Base-by-base conservation (phyloP, 1,140 invertebrate species). In the Penaeus chinensis region DNA sequence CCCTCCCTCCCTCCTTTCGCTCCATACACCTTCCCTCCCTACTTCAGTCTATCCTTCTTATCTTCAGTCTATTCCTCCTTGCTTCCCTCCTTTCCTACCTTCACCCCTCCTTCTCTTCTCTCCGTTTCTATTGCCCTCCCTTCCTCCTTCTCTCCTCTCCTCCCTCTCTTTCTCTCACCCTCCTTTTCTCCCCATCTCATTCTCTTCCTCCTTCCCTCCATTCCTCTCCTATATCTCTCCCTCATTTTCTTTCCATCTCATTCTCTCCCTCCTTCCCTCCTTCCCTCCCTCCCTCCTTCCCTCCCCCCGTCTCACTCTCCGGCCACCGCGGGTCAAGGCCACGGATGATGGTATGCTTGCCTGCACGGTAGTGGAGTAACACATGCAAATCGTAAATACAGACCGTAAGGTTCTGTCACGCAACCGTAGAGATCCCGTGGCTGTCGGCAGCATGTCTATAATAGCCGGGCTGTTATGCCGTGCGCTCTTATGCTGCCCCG, bases 171-270 rank as follows among this genome's bases (percentile, higher is more conserved):
- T 16, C 66, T 71, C 66, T 7, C 22, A n/a, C 22, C 32, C 66
- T 71, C 22, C 18, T 18, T 71, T 32, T 16, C 66, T n/a, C n/a
- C 16, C 4, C 4, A 10, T 8, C 19, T 13, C n/a, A 7, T 24
- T 54, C n/a, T 20, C 24, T 63, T 27, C 24, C 61, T 62, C 54
- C 32, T 10, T 63, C 80, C 63, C 37, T 19, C 69, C 47, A n/a
- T 37, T 20, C 32, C 61, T 66, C 82, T 24, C 66, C 37, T n/a
- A 22, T 27, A 5, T 63, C 79, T 19, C n/a, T 24, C 27, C 22
- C n/a, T 82, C 79, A 27, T 61, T 78, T 37, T 24, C 76, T 78
- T 24, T 24, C 76, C 24, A 13, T 54, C 76, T 78, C 76, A 24
- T 37, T 78, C 37, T 79, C 37, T 82, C 20, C 61, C 61, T 20